Percentiles rank a stretch among this genome's conserved stretches.
These are phyloP conservation scores for Arion vulgaris DNA, from an alignment of 1,140 invertebrate genomes.

Conservation along the genomic window DNA sequence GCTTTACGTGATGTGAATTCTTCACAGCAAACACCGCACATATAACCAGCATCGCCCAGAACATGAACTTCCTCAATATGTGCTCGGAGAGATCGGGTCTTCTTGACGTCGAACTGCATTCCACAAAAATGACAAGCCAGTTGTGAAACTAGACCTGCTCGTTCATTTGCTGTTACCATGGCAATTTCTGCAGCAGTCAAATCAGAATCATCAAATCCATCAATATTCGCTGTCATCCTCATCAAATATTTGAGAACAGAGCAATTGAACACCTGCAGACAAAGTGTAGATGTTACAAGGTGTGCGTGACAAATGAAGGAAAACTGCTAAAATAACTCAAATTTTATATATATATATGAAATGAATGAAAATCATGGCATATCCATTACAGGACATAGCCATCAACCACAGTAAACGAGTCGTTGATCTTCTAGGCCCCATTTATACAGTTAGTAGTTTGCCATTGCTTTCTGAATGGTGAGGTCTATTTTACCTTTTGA, in stretches of 20 bases:
- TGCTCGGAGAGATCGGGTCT: constrained; percentile 28
- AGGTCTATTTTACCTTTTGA: too few species aligned
- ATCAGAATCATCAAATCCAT: constrained; percentile 21
- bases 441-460: too few species aligned
- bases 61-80: constrained; percentile 42
- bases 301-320: too few species aligned
- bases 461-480: too few species aligned
- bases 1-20: constrained; percentile 38
- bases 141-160: constrained; percentile 26
- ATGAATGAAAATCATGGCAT: too few species aligned
- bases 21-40: constrained; percentile 40
- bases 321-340: too few species aligned
- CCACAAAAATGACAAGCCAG: constrained; percentile 40
- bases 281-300: too few species aligned
- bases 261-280: not conserved
- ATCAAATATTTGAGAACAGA: not conserved
- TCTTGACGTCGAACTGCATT: constrained; percentile 37
- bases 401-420: too few species aligned
- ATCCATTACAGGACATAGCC: too few species aligned
- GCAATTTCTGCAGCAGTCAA: constrained; percentile 26
- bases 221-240: not conserved
- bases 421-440: too few species aligned
- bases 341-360: too few species aligned
- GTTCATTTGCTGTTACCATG: constrained; percentile 33
- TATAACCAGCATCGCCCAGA: constrained; percentile 31